Conservation (phyloP, 2,797 vertebrate genomes). For the Babyrousa celebensis region DNA sequence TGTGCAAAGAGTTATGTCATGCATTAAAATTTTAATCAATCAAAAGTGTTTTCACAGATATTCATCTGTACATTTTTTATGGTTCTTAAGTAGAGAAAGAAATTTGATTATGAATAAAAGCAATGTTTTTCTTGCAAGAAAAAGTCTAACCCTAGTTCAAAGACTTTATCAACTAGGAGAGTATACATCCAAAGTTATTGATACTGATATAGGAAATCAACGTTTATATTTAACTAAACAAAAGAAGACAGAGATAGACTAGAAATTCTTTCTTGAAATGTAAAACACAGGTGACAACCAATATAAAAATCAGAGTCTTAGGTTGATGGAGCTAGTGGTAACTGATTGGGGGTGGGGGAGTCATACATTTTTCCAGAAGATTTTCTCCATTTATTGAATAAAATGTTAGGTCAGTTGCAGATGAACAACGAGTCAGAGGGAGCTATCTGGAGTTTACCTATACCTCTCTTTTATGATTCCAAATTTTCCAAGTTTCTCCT, state of each 20-base stretch:
- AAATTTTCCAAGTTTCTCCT: conserved; percentile 63
- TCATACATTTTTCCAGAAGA: not conserved
- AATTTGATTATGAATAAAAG: conserved; percentile 11
- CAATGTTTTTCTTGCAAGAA: conserved; percentile 52
- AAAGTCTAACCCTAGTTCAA: conserved; percentile 50
- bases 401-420: conserved; percentile 11
- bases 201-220: not conserved
- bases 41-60: conserved; percentile 38
- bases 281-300: not conserved
- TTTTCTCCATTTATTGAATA: not conserved
- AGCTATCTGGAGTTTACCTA: conserved; percentile 36
- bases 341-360: not conserved
- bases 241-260: conserved; percentile 2
- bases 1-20: not conserved
- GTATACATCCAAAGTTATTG: not conserved
- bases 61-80: not conserved
- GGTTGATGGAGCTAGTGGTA: not conserved
- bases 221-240: conserved; percentile 35
- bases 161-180: conserved; percentile 49
- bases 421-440: conserved; percentile 26
- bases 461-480: conserved; percentile 30
- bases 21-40: not conserved
- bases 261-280: conserved; percentile 53
- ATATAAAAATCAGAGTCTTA: not conserved
- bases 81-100: conserved; percentile 53